A percentile compares a stretch with the other conserved stretches of the same genome.
These are phyloP conservation scores for Clusia tigrina DNA, from an alignment of 2,888 invertebrate species.

Conservation along the genomic window DNA sequence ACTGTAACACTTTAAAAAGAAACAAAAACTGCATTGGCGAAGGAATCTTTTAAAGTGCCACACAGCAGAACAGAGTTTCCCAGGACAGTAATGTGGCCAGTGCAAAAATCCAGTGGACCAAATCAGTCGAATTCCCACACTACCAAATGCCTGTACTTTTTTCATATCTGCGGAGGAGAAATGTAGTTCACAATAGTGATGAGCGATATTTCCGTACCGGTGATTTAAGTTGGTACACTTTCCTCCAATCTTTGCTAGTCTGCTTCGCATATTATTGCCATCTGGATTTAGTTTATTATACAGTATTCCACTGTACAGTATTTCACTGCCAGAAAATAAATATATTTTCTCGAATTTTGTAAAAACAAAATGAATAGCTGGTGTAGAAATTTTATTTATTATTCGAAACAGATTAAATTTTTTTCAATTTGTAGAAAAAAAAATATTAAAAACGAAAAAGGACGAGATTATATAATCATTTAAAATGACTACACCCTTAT, in stretches of 20 bases:
- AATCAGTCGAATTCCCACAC: too few relatives aligned
- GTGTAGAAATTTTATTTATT: not conserved
- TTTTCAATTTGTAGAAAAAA: not conserved
- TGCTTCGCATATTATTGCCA: not conserved
- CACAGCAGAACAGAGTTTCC: too few relatives aligned
- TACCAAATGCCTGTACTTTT: too few relatives aligned
- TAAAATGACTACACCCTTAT: not conserved
- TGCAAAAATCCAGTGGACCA: too few relatives aligned
- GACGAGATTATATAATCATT: not conserved
- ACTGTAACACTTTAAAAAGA: too few relatives aligned
- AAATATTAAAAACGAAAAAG: too few relatives aligned
- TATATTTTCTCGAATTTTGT: not conserved
- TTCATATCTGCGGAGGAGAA: too few relatives aligned
- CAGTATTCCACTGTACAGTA: not conserved
- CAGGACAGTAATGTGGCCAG: too few relatives aligned
- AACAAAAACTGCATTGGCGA: too few relatives aligned
- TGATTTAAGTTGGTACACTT: not conserved
- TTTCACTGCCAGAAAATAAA: not conserved
- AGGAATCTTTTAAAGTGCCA: too few relatives aligned
- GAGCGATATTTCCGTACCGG: too few relatives aligned
- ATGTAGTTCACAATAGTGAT: too few relatives aligned
- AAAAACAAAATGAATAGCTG: not conserved
- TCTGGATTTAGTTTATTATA: not conserved
- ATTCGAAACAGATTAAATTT: not conserved
- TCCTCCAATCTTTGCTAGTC: not conserved